Conservation (phyloP, 37 sponge, comb jelly and placozoan species). For the Cliona cf. orientalis region DNA sequence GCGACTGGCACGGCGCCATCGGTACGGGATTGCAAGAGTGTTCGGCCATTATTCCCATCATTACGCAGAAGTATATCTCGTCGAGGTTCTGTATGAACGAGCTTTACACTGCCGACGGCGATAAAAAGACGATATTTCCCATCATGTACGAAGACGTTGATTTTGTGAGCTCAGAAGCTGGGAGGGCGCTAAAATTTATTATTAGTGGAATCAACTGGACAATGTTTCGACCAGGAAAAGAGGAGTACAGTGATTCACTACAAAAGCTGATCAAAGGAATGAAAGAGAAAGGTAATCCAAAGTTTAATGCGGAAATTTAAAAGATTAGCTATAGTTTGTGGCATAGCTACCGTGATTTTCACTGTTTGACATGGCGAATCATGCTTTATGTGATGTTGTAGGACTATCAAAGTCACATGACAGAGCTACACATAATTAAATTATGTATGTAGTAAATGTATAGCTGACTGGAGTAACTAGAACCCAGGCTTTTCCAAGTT, state of each 20-base stretch:
- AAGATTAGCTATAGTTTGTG: no score
- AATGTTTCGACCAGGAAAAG: conserved; percentile 66
- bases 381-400: no score
- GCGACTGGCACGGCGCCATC: conserved; percentile 82
- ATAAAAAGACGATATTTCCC: conserved; percentile 73
- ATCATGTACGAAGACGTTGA: conserved; percentile 73
- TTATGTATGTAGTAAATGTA: no score
- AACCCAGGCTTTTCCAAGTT: no score
- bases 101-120: conserved; percentile 78
- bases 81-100: conserved; percentile 74
- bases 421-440: no score
- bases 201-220: conserved; percentile 81
- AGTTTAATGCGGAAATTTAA: no score
- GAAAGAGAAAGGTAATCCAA: conserved; percentile 28
- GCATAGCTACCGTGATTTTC: no score
- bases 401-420: no score
- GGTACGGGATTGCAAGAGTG: conserved; percentile 72
- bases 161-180: conserved; percentile 35
- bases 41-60: conserved; percentile 53
- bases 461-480: no score
- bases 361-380: no score
- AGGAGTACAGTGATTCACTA: conserved; percentile 54
- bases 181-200: conserved; percentile 71
- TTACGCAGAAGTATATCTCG: conserved; percentile 70
- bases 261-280: conserved; percentile 51